These are phyloP conservation scores for Cercocebus atys DNA, from an alignment of 2,113 vertebrate species.

Conservation along the genomic window DNA sequence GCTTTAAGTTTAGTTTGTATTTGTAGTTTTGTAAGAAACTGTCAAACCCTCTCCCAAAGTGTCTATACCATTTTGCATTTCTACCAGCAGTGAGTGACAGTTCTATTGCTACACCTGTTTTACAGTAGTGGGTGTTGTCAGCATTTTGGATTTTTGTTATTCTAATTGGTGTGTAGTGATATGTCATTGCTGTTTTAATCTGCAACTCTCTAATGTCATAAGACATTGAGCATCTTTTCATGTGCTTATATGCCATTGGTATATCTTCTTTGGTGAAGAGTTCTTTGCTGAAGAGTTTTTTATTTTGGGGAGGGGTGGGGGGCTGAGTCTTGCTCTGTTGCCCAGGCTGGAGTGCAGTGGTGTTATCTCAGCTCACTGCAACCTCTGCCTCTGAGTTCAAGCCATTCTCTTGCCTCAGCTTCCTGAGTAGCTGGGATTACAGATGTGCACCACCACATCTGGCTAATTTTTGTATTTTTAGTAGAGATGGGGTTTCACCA, in stretches of 20 bases:
- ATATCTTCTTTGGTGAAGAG: neutral
- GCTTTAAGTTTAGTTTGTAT: neutral
- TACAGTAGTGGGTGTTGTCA: neutral
- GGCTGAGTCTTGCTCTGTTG: too few relatives aligned
- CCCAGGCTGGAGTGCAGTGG: too few relatives aligned
- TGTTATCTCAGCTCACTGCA: too few relatives aligned
- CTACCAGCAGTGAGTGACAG: neutral
- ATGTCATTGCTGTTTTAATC: neutral
- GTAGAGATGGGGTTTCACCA: too few relatives aligned
- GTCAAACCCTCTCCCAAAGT: neutral
- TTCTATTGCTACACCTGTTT: neutral
- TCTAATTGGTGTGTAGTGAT: neutral
- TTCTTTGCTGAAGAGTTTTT: neutral
- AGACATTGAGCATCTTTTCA: neutral
- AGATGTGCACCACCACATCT: too few relatives aligned
- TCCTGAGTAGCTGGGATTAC: too few relatives aligned
- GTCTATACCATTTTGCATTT: neutral
- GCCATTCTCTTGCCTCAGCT: too few relatives aligned
- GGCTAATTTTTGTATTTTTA: too few relatives aligned
- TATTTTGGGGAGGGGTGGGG: accelerated
- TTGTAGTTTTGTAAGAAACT: neutral
- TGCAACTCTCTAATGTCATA: neutral
- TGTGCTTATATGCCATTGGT: neutral
- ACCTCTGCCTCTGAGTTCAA: too few relatives aligned
- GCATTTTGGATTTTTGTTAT: neutral